phyloP scores from a whole-genome alignment of 1,140 invertebrate genomes.

The Drosophila quadrilineata region DNA sequence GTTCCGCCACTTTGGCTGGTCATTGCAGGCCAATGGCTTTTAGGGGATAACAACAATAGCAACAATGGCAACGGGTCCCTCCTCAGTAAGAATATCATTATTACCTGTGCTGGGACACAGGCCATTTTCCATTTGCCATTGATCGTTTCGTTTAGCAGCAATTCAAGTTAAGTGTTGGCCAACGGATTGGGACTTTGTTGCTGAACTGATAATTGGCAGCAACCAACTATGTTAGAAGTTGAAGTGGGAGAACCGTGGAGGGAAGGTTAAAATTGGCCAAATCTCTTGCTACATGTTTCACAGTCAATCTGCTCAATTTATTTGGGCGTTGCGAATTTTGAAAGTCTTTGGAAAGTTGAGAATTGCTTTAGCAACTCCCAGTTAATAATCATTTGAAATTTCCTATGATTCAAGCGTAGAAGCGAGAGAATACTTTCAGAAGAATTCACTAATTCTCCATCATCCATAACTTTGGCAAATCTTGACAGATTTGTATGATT shows the following conservation, averaged over 20 bases:
- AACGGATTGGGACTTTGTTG: slow-evolving; percentile 22
- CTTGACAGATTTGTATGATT: no score
- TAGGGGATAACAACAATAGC: slow-evolving; percentile 6
- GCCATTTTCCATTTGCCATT: slow-evolving; percentile 3
- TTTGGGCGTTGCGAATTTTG: slow-evolving; percentile 12
- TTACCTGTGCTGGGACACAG: neutral
- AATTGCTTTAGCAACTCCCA: neutral
- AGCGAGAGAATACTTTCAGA: neutral
- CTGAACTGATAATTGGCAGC: slow-evolving; percentile 22
- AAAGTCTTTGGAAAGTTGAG: slow-evolving; percentile 30
- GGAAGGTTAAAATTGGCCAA: slow-evolving; percentile 27
- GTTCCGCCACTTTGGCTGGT: slow-evolving; percentile 28
- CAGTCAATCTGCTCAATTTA: slow-evolving; percentile 17
- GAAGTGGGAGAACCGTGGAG: neutral
- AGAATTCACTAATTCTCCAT: no score
- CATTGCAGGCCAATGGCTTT: slow-evolving; percentile 70
- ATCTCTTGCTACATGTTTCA: slow-evolving; percentile 16
- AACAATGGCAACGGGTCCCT: slow-evolving; percentile 38
- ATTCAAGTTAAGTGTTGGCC: slow-evolving; percentile 1
- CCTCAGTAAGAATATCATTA: slow-evolving; percentile 14
- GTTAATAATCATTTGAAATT: slow-evolving; percentile 28
- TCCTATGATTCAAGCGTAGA: slow-evolving; percentile 30
- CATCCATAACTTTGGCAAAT: no score
- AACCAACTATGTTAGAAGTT: slow-evolving; percentile 2
- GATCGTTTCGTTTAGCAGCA: neutral